Evolutionary conservation across 2,113 vertebrate genomes (phyloP).

Genomic region (Cygnus atratus): DNA sequence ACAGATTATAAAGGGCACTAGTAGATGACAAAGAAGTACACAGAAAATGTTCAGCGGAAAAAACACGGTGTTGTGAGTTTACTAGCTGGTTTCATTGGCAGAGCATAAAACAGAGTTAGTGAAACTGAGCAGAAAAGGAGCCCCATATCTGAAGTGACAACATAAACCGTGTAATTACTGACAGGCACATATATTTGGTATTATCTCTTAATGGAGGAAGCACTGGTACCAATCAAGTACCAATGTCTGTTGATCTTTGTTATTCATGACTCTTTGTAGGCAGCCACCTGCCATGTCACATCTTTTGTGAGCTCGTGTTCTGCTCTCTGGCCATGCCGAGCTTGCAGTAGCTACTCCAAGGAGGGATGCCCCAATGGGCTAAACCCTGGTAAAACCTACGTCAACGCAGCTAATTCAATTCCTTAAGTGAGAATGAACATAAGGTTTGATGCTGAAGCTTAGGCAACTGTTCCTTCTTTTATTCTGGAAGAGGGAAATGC

Average conservation of each 20-base stretch:
- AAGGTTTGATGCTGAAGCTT: neutral
- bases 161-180: neutral
- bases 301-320: neutral
- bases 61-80: neutral
- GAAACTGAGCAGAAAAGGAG: neutral
- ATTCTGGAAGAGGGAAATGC: neutral
- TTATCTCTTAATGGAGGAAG: neutral
- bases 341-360: neutral
- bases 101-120: neutral
- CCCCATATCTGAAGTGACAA: neutral
- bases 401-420: neutral
- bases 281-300: neutral
- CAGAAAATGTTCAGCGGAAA: neutral
- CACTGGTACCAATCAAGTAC: neutral
- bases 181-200: too few relatives aligned
- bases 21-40: neutral
- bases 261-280: neutral
- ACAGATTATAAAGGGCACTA: neutral
- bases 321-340: fast-evolving
- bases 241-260: neutral
- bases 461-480: neutral
- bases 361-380: neutral
- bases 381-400: neutral
- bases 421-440: neutral
- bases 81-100: neutral